A percentile compares a stretch with the other conserved stretches of the same genome.
Evolutionary conservation across 2,113 vertebrate species (phyloP).

Genomic region (Brachirus orientalis): DNA sequence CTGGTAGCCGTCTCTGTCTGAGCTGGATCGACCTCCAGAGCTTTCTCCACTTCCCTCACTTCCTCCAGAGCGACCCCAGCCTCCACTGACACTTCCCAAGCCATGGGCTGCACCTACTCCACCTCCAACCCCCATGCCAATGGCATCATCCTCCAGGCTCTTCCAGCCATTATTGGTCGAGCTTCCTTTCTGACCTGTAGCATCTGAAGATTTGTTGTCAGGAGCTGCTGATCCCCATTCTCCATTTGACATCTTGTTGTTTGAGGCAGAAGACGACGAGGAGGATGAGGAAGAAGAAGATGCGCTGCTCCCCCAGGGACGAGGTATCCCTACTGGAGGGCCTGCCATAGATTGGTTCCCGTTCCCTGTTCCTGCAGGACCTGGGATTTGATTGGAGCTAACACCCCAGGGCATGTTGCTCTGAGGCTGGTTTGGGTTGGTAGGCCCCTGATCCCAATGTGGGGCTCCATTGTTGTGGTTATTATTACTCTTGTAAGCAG

Average conservation of each 20-base stretch:
- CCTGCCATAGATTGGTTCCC: constrained; percentile 79
- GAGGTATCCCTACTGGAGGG: constrained; percentile 82
- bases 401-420: constrained; percentile 85
- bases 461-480: constrained; percentile 82
- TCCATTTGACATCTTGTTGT: constrained; percentile 82
- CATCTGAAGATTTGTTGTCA: constrained; percentile 80
- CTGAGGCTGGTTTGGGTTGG: constrained; percentile 73
- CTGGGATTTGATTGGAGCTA: constrained; percentile 57
- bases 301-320: constrained; percentile 86
- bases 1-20: constrained; percentile 77
- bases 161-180: constrained; percentile 90
- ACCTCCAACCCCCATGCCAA: constrained; percentile 68
- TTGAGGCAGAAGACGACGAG: constrained; percentile 80
- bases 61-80: constrained; percentile 78
- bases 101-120: constrained; percentile 49
- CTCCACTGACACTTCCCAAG: constrained; percentile 47
- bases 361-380: constrained; percentile 60
- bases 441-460: constrained; percentile 89
- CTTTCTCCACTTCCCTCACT: constrained; percentile 90
- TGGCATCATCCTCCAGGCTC: constrained; percentile 91
- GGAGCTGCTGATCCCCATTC: constrained; percentile 91
- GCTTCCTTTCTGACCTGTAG: constrained; percentile 85
- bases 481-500: constrained; percentile 89
- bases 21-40: constrained; percentile 86
- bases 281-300: constrained; percentile 82